Base-by-base conservation (phyloP, 2,888 invertebrate species). In the Orchesella flavescens region DNA sequence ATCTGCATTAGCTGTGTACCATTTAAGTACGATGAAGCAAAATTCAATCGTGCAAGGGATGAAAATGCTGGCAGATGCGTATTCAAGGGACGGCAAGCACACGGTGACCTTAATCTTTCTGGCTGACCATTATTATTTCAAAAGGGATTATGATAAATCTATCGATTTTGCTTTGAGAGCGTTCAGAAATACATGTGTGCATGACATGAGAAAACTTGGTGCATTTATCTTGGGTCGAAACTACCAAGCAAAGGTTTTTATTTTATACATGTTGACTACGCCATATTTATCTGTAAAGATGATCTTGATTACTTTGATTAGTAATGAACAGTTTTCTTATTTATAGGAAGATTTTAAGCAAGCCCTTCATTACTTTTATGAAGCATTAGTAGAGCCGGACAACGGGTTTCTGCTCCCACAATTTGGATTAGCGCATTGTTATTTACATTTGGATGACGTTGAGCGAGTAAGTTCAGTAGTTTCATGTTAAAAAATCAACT, bases 361-460 rank as follows among this genome's bases (percentile, higher is more conserved):
- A 21, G 72, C 57, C 0, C 19, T 72, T 34, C 72, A 72, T 59
- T 72, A 72, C 21, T 72, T 43, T 49, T 72, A 72, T 43, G 43
- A 72, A 44, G 72, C 72, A 2, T 15, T 71, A 2, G 17, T 15
- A 21, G 59, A 44, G 5, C 17, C 10, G 0, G 59, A 44, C 4
- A 44, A 19, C 2, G 59, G 59, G 15, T 57, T 59, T 59, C 7
- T 19, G 1, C 57, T 72, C n/a, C 72, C 72, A 13, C 34, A 72
- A 13, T 72, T 59, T 72, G 72, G 72, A 59, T 72, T 72, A 44
- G 72, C 72, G 0, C 72, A 72, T 13, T 59, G 72, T 21, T 72
- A 72, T 13, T 19, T 72, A 19, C 34, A 72, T 10, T 59, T 72
- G 10, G 44, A 72, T 59, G 72, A 72, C 21, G 10, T 19, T 2